Conservation (phyloP, 2,113 vertebrate genomes). For the Galbula dea region DNA sequence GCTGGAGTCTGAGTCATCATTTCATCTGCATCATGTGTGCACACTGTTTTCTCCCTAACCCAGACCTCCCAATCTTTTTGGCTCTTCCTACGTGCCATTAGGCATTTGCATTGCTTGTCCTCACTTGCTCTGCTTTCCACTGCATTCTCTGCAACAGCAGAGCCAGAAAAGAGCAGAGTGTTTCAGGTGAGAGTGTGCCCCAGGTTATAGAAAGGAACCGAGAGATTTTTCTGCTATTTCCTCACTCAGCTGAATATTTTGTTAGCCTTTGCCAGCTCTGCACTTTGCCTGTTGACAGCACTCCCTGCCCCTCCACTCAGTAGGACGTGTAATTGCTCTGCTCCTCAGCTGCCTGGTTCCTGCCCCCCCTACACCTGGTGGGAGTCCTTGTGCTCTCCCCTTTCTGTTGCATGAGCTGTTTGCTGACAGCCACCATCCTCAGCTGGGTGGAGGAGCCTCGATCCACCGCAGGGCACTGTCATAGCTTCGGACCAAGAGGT, state of each 20-base stretch:
- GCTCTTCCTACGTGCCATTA: neutral
- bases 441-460: neutral
- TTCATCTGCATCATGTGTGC: neutral
- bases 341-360: neutral
- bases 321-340: neutral
- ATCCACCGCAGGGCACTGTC: neutral
- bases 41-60: neutral
- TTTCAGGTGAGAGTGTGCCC: neutral
- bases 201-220: neutral
- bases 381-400: neutral
- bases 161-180: neutral
- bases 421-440: neutral
- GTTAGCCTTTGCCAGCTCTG: neutral
- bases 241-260: neutral
- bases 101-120: neutral
- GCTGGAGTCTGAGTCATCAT: slow-evolving; percentile 1
- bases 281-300: neutral
- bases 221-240: neutral
- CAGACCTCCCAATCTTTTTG: neutral
- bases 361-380: neutral
- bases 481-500: neutral
- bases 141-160: neutral
- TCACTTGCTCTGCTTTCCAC: neutral
- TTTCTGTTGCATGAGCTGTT: neutral
- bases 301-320: neutral